phyloP scores from a whole-genome alignment of 1,140 invertebrate species.

The Reticulitermes speratus region DNA sequence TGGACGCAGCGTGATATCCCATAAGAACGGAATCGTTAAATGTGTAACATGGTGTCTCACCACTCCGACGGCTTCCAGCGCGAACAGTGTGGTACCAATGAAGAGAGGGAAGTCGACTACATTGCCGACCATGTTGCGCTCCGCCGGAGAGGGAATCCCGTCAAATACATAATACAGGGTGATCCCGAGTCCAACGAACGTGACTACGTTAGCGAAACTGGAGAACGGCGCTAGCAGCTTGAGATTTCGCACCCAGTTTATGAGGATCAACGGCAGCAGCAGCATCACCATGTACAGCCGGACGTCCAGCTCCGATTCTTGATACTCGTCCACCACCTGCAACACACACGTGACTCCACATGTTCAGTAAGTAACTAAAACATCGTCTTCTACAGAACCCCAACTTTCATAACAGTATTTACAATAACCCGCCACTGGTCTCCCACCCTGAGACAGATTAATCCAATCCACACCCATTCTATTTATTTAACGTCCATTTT shows the following conservation, averaged over 20 bases:
- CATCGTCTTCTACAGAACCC: too few species aligned
- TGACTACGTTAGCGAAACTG: slow-evolving; percentile 71
- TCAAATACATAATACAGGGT: slow-evolving; percentile 67
- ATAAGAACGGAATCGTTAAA: too few species aligned
- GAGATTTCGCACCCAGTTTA: slow-evolving; percentile 74
- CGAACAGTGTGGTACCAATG: slow-evolving; percentile 86
- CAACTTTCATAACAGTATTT: too few species aligned
- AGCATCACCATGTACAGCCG: slow-evolving; percentile 61
- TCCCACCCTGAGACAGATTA: too few species aligned
- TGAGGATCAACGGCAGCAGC: slow-evolving; percentile 64
- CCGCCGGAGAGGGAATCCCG: slow-evolving; percentile 57
- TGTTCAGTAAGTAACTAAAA: not conserved
- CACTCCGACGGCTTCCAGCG: slow-evolving; percentile 85
- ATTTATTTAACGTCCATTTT: too few species aligned
- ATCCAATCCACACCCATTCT: too few species aligned
- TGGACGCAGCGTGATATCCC: too few species aligned
- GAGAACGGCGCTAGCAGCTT: slow-evolving; percentile 81
- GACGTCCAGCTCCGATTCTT: slow-evolving; percentile 42
- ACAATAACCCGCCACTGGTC: too few species aligned
- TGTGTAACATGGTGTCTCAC: slow-evolving; percentile 52
- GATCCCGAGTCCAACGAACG: slow-evolving; percentile 67
- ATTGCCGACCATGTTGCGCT: slow-evolving; percentile 56
- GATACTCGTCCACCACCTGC: slow-evolving; percentile 51
- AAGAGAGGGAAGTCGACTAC: slow-evolving; percentile 65
- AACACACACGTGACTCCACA: not conserved